A percentile compares a stretch with the other conserved stretches of the same genome.
Evolutionary conservation across 2,888 invertebrate species (phyloP).

Genomic region (Dromius quadrimaculatus): DNA sequence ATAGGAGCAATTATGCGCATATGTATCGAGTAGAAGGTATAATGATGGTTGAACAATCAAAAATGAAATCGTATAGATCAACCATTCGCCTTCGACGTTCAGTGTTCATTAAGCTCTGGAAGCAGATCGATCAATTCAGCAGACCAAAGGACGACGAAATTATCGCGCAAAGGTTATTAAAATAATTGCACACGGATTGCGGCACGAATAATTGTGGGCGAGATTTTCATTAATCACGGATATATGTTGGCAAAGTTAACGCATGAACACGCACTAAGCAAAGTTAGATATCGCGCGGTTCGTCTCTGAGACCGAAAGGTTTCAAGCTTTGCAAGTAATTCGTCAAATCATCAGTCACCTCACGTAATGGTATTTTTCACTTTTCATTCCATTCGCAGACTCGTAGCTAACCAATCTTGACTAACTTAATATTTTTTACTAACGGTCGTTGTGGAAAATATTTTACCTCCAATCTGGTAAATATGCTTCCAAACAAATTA

Average conservation of each 20-base stretch:
- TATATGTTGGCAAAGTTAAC: conserved; percentile 25
- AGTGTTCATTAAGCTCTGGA: conserved; percentile 38
- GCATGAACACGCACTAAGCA: conserved; percentile 29
- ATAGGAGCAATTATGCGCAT: no score
- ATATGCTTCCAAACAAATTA: no score
- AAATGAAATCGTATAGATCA: no score
- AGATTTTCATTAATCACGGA: conserved; percentile 45
- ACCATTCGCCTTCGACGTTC: not conserved
- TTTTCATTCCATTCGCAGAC: not conserved
- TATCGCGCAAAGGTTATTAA: conserved; percentile 44
- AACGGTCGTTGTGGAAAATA: no score
- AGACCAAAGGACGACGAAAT: conserved; percentile 37
- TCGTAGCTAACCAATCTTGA: conserved; percentile 5
- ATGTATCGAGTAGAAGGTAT: no score
- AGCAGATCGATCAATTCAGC: conserved; percentile 39
- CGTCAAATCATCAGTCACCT: conserved; percentile 15
- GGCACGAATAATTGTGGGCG: conserved; percentile 43
- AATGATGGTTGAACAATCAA: no score
- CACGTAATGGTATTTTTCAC: conserved; percentile 20
- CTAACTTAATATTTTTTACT: not conserved
- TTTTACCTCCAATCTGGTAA: no score
- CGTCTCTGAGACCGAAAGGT: conserved; percentile 23
- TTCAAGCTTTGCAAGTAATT: conserved; percentile 24
- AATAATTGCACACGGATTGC: conserved; percentile 41
- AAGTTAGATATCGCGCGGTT: no score